Conservation (phyloP, 1,140 invertebrate species). For the Drosophila chauvacae region DNA sequence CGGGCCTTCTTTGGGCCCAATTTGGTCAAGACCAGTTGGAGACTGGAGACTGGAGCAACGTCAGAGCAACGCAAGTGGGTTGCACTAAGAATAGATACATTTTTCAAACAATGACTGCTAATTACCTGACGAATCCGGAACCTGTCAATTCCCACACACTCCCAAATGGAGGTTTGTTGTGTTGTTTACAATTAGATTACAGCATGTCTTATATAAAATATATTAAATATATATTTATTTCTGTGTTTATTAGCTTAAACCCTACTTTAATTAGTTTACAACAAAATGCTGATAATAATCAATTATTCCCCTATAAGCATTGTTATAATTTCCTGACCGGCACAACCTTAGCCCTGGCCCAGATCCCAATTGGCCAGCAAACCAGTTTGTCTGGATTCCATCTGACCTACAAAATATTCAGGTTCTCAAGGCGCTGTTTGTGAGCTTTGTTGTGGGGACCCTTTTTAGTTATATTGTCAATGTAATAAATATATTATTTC, state of each 20-base stretch:
- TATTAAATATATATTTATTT: neutral
- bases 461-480: neutral
- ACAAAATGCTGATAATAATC: neutral
- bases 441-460: neutral
- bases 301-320: neutral
- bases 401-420: conserved; percentile 5
- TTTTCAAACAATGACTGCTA: conserved; percentile 7
- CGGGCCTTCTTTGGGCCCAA: conserved; percentile 17
- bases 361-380: neutral
- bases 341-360: neutral
- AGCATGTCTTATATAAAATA: neutral
- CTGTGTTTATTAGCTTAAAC: neutral
- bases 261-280: neutral
- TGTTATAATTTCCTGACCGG: neutral
- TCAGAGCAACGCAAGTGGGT: conserved; percentile 28
- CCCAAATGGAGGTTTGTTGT: neutral
- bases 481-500: too few relatives aligned
- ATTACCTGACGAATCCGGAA: conserved; percentile 16
- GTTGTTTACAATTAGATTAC: conserved; percentile 25
- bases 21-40: conserved; percentile 60
- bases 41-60: conserved; percentile 13
- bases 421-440: conserved; percentile 1
- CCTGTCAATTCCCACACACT: neutral
- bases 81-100: neutral
- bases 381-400: conserved; percentile 15